Percentiles rank a stretch among this genome's conserved stretches.
Conservation (phyloP, 1,140 invertebrate species). For the Zaprionus capensis region DNA sequence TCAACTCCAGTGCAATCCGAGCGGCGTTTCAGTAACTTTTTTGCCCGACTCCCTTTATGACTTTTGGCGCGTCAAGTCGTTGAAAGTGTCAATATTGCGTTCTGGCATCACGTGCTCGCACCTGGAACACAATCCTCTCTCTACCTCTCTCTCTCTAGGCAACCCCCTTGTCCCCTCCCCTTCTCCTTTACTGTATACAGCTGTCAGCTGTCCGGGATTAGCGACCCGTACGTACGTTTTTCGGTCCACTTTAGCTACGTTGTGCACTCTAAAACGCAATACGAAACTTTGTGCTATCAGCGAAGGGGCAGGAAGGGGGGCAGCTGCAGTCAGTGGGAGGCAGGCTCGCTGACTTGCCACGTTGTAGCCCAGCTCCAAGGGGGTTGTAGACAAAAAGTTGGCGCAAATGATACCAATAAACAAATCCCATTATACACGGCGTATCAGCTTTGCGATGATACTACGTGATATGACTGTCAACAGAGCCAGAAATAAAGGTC, state of each 20-base stretch:
- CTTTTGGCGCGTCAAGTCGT: conserved; percentile 79
- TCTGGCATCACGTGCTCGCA: conserved; percentile 72
- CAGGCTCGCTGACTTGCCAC: neutral
- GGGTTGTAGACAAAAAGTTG: conserved; percentile 52
- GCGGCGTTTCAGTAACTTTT: conserved; percentile 56
- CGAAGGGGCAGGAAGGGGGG: neutral
- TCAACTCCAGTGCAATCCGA: conserved; percentile 65
- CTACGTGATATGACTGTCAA: conserved; percentile 83
- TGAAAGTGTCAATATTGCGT: conserved; percentile 83
- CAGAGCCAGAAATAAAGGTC: conserved; percentile 17
- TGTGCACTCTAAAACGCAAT: conserved; percentile 79
- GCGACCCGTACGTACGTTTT: conserved; percentile 56
- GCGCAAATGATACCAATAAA: conserved; percentile 84
- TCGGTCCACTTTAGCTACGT: conserved; percentile 66
- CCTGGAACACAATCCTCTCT: conserved; percentile 34
- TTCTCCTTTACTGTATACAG: conserved; percentile 30
- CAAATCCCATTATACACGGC: conserved; percentile 84
- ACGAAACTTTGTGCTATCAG: conserved; percentile 64
- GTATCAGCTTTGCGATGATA: conserved; percentile 83
- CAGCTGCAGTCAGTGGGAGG: conserved; percentile 17
- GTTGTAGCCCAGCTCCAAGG: conserved; percentile 1
- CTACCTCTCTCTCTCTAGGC: neutral
- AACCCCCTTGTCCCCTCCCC: neutral
- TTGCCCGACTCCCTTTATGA: conserved; percentile 72
- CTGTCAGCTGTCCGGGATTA: conserved; percentile 71